Evolutionary conservation across 2,797 vertebrate species (phyloP).

Genomic region (Sebastes taczanowskii): DNA sequence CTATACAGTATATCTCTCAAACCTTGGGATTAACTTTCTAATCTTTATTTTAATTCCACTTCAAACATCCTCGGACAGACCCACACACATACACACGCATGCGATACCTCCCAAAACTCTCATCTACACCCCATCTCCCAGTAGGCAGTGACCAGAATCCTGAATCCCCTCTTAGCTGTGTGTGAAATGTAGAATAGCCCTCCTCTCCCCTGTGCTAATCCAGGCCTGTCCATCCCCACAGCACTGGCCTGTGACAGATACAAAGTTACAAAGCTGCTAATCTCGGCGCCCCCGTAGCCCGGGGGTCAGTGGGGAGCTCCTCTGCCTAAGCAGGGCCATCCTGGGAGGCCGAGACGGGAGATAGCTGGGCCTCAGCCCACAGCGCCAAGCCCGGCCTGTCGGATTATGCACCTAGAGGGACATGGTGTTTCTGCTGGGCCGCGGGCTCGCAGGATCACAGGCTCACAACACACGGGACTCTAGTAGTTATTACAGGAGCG

Average conservation of each 20-base stretch:
- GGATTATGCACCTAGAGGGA: slow-evolving; percentile 74
- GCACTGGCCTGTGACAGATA: slow-evolving; percentile 76
- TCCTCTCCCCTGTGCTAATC: slow-evolving; percentile 78
- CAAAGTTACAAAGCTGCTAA: slow-evolving; percentile 75
- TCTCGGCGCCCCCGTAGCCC: slow-evolving; percentile 67
- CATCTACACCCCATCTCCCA: slow-evolving; percentile 58
- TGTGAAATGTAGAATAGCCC: slow-evolving; percentile 74
- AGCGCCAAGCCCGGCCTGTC: slow-evolving; percentile 59
- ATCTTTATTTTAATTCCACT: slow-evolving; percentile 58
- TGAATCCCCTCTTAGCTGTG: slow-evolving; percentile 69
- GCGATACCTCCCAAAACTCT: slow-evolving; percentile 33
- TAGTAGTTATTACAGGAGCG: slow-evolving; percentile 33
- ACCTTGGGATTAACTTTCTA: slow-evolving; percentile 47
- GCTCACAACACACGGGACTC: slow-evolving; percentile 40
- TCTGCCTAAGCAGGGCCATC: slow-evolving; percentile 74
- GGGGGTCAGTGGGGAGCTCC: slow-evolving; percentile 70
- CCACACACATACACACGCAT: slow-evolving; percentile 21
- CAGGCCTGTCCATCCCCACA: slow-evolving; percentile 65
- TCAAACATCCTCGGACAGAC: slow-evolving; percentile 42
- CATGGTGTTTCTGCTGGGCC: slow-evolving; percentile 61
- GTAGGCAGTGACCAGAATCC: slow-evolving; percentile 67
- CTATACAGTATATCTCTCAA: slow-evolving; percentile 22
- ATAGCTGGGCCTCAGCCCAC: slow-evolving; percentile 57
- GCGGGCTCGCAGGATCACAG: slow-evolving; percentile 53
- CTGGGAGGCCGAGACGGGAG: slow-evolving; percentile 65